Evolutionary conservation across 2,888 invertebrate genomes (phyloP), one percentile per base, ranked within the genome.

Genomic region (Cheilosia soror): DNA sequence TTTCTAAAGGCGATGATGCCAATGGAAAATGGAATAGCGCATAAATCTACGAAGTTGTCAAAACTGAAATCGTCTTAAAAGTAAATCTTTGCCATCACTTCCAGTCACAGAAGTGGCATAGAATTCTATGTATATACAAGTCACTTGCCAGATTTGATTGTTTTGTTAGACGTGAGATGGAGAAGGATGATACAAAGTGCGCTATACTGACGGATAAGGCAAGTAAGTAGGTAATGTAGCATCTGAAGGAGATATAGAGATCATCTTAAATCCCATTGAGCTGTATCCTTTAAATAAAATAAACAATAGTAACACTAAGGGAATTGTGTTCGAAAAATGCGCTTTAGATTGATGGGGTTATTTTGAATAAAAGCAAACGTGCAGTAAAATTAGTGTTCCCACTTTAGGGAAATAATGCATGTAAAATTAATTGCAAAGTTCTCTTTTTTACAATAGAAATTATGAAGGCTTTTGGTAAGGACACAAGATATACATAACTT

Each of bases 41-140:
- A 73, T 57, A 69, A 81, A 63, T 73, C 68, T 75, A 40, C 47
- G 49, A 63, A 68, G 20, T 62, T 81, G 47, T 33, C 53, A 80
- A 81, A 81, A 62, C 37, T 49, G 27, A 69, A 75, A 75, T 69
- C 58, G 51, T 49, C 69, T 81, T 81, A 75, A 65, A 66, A 58
- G 47, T 55, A 76, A 75, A 68, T 73, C 66, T 44, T 2, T 33
- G 9, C 4, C 20, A 51, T 31, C 40, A 60, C 51, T 53, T 11
- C 9, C 47, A 49, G 49, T 5, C 29, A 7, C 40, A 27, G 29
- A 15, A 37, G 31, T 9, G 13, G 31, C 37, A 15, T 20, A 1
- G 7, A 20, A 15, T 31, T 4, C 5, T 27, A 49, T 51, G 25
- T 37, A 40, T 51, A 33, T 37, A 40, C 0, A 47, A 57, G 37